Evolutionary conservation across 2,113 vertebrate species (phyloP).

Genomic region (Gambusia holbrooki): DNA sequence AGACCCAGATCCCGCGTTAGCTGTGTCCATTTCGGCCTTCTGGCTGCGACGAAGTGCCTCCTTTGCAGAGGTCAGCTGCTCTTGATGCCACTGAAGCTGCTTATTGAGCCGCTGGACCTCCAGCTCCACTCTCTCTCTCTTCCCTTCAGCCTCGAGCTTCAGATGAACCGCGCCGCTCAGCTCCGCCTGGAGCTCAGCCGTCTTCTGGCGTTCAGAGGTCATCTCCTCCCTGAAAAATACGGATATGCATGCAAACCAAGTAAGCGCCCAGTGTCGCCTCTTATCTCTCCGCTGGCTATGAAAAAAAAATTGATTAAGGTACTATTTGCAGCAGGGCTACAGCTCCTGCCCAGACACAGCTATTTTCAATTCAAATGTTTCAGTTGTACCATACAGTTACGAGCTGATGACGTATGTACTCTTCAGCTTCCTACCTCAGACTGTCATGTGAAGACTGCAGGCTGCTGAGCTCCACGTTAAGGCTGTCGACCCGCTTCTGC

Average conservation of each 20-base stretch:
- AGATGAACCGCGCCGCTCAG: slow-evolving; percentile 77
- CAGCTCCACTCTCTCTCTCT: slow-evolving; percentile 74
- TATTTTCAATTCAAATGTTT: not conserved
- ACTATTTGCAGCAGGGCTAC: not conserved
- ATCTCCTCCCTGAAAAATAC: slow-evolving; percentile 68
- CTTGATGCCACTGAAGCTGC: slow-evolving; percentile 62
- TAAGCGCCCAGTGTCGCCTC: not conserved
- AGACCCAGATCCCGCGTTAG: slow-evolving; percentile 33
- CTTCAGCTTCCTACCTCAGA: slow-evolving; percentile 70
- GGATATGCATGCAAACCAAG: slow-evolving; percentile 36
- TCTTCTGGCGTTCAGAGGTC: slow-evolving; percentile 70
- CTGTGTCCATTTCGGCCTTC: slow-evolving; percentile 20
- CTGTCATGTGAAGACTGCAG: slow-evolving; percentile 77
- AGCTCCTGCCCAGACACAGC: slow-evolving; percentile 5
- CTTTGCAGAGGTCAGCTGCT: slow-evolving; percentile 44
- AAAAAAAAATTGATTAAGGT: not conserved
- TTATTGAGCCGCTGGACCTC: slow-evolving; percentile 63
- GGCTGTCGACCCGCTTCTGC: slow-evolving; percentile 63
- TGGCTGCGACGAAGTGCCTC: slow-evolving; percentile 45
- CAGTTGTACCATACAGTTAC: not conserved
- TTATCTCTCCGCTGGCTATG: not conserved
- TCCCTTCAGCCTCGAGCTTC: slow-evolving; percentile 72
- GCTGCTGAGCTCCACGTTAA: slow-evolving; percentile 73
- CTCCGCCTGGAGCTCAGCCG: slow-evolving; percentile 80
- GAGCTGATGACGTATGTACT: not conserved